Percentiles rank a stretch among this genome's conserved stretches.
These are phyloP conservation scores for Sebastes minor DNA, from an alignment of 2,797 vertebrate species.

Conservation along the genomic window DNA sequence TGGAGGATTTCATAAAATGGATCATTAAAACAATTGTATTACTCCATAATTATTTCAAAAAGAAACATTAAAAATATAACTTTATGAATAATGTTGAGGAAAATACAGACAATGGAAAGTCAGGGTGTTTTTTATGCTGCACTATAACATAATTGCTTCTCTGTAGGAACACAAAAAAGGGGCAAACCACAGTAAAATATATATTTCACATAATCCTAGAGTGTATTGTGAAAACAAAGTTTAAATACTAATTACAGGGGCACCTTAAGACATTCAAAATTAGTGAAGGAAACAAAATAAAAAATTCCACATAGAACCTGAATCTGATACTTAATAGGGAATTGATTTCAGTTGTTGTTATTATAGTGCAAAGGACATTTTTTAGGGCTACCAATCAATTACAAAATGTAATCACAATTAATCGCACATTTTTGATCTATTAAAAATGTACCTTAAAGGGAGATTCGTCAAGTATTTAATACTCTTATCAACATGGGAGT, in stretches of 20 bases:
- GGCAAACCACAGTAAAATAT: constrained; percentile 34
- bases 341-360: neutral
- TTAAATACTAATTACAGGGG: neutral
- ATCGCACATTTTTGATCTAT: no score
- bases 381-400: no score
- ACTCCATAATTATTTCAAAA: neutral
- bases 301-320: neutral
- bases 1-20: neutral
- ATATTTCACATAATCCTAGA: constrained; percentile 45
- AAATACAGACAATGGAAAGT: neutral
- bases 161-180: constrained; percentile 28
- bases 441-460: no score
- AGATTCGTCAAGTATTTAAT: no score
- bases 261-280: neutral
- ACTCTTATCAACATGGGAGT: no score
- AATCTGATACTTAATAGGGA: neutral
- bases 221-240: constrained; percentile 28
- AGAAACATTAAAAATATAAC: neutral
- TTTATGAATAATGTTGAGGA: neutral
- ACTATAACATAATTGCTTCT: constrained; percentile 8
- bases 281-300: neutral
- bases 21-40: neutral
- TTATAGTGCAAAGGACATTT: neutral
- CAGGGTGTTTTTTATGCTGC: neutral
- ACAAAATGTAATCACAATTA: no score